Conservation (phyloP, 2,797 vertebrate genomes). For the Simalia tracyae region DNA sequence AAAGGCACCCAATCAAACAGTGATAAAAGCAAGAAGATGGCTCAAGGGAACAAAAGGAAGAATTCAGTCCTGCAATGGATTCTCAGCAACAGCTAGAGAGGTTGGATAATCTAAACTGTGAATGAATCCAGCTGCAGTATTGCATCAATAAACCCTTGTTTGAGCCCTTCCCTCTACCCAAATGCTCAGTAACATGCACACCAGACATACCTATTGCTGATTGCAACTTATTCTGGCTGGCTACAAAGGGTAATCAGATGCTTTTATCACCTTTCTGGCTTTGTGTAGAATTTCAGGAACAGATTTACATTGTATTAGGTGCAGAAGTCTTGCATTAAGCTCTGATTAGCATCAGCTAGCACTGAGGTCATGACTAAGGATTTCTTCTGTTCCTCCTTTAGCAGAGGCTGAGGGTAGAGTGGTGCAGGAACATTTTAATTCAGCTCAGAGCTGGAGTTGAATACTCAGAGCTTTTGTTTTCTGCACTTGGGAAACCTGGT, state of each 20-base stretch:
- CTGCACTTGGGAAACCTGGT: background rate
- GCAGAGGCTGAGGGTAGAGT: background rate
- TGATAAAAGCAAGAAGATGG: background rate
- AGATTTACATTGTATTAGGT: conserved; percentile 28
- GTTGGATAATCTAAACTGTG: conserved; percentile 8
- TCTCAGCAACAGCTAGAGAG: background rate
- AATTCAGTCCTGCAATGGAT: background rate
- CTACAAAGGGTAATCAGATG: background rate
- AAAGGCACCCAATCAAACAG: fast-evolving
- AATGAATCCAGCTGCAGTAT: background rate
- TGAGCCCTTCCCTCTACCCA: fast-evolving
- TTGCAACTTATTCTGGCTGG: background rate
- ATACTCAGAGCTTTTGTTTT: background rate
- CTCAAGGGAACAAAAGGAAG: background rate
- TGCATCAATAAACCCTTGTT: background rate
- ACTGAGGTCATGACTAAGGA: conserved; percentile 4
- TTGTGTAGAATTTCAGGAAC: conserved; percentile 17
- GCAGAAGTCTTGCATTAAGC: conserved; percentile 31
- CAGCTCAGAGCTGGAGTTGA: background rate
- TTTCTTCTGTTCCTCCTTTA: background rate
- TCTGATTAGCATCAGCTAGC: background rate
- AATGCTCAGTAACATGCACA: background rate
- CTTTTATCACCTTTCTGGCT: conserved; percentile 25
- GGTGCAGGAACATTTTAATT: background rate
- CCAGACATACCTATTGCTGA: background rate